Conservation (phyloP, 2,888 invertebrate species). For the Entomobrya proxima region DNA sequence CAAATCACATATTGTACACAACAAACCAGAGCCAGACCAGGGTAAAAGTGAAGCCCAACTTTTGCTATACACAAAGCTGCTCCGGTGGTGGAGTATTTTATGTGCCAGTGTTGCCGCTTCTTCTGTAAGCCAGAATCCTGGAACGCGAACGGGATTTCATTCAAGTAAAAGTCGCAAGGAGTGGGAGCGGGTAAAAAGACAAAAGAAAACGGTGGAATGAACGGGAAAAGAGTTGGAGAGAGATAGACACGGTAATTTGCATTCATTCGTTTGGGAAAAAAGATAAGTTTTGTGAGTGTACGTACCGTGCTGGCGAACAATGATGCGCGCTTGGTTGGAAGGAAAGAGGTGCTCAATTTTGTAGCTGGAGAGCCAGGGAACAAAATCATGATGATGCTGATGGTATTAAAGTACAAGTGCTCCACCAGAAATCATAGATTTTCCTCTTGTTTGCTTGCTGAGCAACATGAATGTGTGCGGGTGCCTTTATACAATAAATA, state of each 20-base stretch:
- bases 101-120: not conserved
- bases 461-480: not conserved
- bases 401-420: not conserved
- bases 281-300: slow-evolving; percentile 56
- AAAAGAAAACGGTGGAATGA: slow-evolving; percentile 14
- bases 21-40: not conserved
- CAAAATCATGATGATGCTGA: not conserved
- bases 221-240: slow-evolving; percentile 12
- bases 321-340: not conserved
- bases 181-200: not conserved
- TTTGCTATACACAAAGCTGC: not conserved
- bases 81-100: not conserved
- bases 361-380: not conserved
- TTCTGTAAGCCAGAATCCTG: slow-evolving; percentile 5
- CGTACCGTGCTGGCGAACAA: slow-evolving; percentile 41
- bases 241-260: slow-evolving; percentile 63
- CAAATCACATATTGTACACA: not conserved
- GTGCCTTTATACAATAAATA: slow-evolving; percentile 10
- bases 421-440: slow-evolving; percentile 19
- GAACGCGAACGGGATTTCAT: not conserved
- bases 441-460: not conserved
- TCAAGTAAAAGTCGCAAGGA: slow-evolving; percentile 15
- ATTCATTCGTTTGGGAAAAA: slow-evolving; percentile 51
- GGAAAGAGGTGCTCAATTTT: not conserved
- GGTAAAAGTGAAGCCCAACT: not conserved